Percentiles rank a stretch among this genome's conserved stretches.
phyloP scores from a whole-genome alignment of 92 coral and sea anemone genomes.

The Parazoanthus darwini region DNA sequence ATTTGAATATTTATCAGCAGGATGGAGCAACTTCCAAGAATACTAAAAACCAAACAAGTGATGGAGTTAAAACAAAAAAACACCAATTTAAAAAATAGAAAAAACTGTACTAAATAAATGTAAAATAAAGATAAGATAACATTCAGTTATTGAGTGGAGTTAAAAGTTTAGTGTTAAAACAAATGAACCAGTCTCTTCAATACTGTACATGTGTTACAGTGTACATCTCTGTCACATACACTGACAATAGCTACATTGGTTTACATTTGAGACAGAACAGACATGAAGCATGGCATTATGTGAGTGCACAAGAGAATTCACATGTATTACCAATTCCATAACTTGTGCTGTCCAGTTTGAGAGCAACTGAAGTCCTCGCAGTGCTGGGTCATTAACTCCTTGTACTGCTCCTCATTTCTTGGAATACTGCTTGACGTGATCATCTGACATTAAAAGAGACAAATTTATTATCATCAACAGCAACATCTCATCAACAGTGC shows the following conservation, averaged over 20 bases:
- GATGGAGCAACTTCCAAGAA: constrained; percentile 98
- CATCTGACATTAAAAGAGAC: constrained; percentile 62
- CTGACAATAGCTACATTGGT: too few species aligned
- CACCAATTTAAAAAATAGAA: too few species aligned
- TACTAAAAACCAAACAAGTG: constrained; percentile 56
- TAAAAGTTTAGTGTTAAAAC: not conserved
- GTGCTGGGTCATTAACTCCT: constrained; percentile 79
- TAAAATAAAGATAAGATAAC: not conserved
- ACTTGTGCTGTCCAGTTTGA: constrained; percentile 97
- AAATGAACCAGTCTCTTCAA: not conserved
- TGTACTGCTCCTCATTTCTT: constrained; percentile 73
- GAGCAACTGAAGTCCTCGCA: constrained; percentile 85
- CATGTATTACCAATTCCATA: constrained; percentile 79
- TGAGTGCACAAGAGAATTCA: too few species aligned
- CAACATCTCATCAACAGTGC: too few species aligned
- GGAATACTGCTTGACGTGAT: constrained; percentile 82
- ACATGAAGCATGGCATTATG: too few species aligned
- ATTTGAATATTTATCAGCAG: constrained; percentile 94
- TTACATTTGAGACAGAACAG: too few species aligned
- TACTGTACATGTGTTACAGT: not conserved
- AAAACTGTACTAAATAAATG: too few species aligned
- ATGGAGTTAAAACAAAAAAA: too few species aligned
- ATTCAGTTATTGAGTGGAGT: too few species aligned
- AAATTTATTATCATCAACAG: not conserved
- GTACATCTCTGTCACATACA: too few species aligned